Conservation (phyloP, 2,888 invertebrate genomes). For the Sinodicranocentrus sp. region DNA sequence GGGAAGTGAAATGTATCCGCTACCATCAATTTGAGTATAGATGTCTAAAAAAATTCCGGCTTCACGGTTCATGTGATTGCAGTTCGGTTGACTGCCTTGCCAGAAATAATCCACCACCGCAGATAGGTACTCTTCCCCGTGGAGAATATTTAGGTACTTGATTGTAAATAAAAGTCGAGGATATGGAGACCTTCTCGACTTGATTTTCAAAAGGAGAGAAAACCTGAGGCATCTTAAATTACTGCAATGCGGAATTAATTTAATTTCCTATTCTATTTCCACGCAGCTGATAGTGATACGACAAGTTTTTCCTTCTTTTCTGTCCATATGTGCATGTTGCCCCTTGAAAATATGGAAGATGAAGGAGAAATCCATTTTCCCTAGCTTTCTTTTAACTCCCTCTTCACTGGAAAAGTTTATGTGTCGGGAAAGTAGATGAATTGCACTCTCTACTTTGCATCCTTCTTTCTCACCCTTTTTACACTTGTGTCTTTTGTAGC, state of each 20-base stretch:
- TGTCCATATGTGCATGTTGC: conserved; percentile 8
- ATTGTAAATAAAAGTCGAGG: conserved; percentile 3
- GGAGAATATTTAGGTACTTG: not conserved
- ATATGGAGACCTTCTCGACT: not conserved
- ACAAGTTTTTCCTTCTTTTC: conserved; percentile 9
- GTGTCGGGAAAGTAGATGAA: conserved; percentile 15
- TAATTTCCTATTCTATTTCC: conserved; percentile 45
- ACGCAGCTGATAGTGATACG: conserved; percentile 18
- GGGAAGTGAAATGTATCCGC: too few relatives aligned
- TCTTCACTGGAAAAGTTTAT: not conserved
- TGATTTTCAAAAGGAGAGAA: conserved; percentile 7
- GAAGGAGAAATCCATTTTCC: not conserved
- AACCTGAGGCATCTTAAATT: conserved; percentile 28
- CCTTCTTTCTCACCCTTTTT: not conserved
- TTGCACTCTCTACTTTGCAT: conserved; percentile 29
- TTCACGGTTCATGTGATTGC: not conserved
- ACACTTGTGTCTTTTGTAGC: not conserved
- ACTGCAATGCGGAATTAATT: conserved; percentile 54
- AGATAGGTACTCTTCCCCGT: too few relatives aligned
- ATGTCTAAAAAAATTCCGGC: too few relatives aligned
- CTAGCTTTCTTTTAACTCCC: not conserved
- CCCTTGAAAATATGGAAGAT: conserved; percentile 3
- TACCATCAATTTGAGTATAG: too few relatives aligned
- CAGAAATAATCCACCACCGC: not conserved
- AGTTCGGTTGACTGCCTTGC: not conserved